Evolutionary conservation across 2,113 vertebrate genomes (phyloP), one percentile per base, ranked within the genome.

Genomic region (Abramis brama): DNA sequence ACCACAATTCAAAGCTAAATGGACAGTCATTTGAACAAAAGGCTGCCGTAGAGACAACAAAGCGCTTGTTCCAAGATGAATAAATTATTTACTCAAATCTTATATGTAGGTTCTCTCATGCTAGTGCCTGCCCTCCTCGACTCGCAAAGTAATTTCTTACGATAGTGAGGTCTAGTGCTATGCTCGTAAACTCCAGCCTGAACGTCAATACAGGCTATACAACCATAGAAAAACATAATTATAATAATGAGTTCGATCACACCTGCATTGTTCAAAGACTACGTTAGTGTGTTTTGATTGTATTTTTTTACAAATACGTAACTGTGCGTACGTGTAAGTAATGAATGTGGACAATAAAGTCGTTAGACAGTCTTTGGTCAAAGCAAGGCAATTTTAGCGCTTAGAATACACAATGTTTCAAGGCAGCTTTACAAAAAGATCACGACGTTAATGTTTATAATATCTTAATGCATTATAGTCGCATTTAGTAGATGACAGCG

Each of bases 1-100:
- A 13, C 79, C 23, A 64, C 50, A 21, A 66, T 66, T 64, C 45
- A 70, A 70, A 70, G 27, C 45, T 9, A 70, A 82, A 70, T 36
- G 47, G 21, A 70, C 80, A 52, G 17, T 27, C 36, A 57, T 43
- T 39, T 79, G 55, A 60, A 81, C 59, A 81, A 81, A 66, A 81
- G 79, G 59, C 57, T 62, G 23, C 57, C 23, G 30, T 62, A 62
- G 57, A 79, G 36, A 62, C 78, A 79, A 79, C 59, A 81, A 27
- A 80, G 79, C 79, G 30, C 12, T 15, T 17, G 15, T 39, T 80
- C 39, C 1, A 21, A 80, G 45, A 27, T 64, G 5, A 62, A 79
- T 25, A 6, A 30, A 64, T 47, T 45, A 80, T 36, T 64, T 9
- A 47, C 59, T 11, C 39, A 19, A 47, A 27, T 64, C 36, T 39